Percentiles rank a stretch among this genome's conserved stretches.
Evolutionary conservation across 2,113 vertebrate genomes (phyloP).

Genomic region (Peucedramus taeniatus): DNA sequence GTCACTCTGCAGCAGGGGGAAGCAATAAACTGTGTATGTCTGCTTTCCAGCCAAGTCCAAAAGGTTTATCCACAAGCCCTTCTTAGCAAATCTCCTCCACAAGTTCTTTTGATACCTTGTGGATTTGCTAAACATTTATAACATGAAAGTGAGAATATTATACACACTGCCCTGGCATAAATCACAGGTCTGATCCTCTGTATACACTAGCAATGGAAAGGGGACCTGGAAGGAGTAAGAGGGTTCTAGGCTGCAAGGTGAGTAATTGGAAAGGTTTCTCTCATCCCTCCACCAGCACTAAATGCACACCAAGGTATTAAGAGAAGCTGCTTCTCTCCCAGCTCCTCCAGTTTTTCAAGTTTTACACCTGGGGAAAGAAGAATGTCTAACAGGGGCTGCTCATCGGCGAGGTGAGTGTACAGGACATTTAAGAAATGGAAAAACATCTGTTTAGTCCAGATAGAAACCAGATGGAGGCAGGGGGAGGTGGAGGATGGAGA

Average conservation of each 20-base stretch:
- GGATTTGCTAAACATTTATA: constrained; percentile 66
- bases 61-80: constrained; percentile 9
- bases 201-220: background rate
- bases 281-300: background rate
- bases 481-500: background rate
- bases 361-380: constrained; percentile 65
- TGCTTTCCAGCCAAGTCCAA: constrained; percentile 14
- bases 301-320: background rate
- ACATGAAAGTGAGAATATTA: constrained; percentile 26
- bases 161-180: constrained; percentile 37
- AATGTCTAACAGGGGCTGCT: too few relatives aligned
- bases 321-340: background rate
- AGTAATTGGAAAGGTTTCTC: background rate
- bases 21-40: constrained; percentile 51
- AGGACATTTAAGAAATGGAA: constrained; percentile 70
- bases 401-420: constrained; percentile 60
- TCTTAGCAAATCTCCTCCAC: background rate
- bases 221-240: background rate
- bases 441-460: constrained; percentile 74
- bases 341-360: constrained; percentile 19
- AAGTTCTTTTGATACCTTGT: constrained; percentile 35
- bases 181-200: constrained; percentile 32
- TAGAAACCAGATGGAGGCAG: constrained; percentile 74
- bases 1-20: constrained; percentile 27
- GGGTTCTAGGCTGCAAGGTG: constrained; percentile 42